Evolutionary conservation across 1,140 invertebrate species (phyloP), one percentile per base, ranked within the genome.

Genomic region (Drosophila littoralis): DNA sequence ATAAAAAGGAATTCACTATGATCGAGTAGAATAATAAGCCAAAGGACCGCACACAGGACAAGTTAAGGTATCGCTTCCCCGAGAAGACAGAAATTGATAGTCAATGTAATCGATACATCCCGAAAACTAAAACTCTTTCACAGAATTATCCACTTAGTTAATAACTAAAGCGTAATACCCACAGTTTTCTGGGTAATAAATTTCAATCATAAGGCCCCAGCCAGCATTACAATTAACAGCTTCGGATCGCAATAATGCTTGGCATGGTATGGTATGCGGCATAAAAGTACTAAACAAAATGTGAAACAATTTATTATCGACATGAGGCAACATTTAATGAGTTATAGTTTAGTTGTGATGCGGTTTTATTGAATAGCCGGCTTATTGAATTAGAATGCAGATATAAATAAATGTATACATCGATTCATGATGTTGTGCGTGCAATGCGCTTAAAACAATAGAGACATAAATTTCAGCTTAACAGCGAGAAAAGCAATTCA

Each of bases 361-460:
- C 42, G 22, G 42, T 10, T 12, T 17, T 35, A 48, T 65, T 65
- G 22, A 71, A 65, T 57, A 12, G 36, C 8, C 38, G 40, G 35
- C 42, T 65, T 70, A 70, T 73, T 86, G 59, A 79, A 70, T 82
- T 70, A 73, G 60, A 79, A 73, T 67, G 51, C 63, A 71, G 82
- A 68, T 73, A 81, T 45, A 35, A 45, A 57, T 48, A n/a, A 40
- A 7, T 22, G 6, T 40, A n/a, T 55, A 5, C 17, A 86, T 54
- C 33, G 51, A 57, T 57, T 51, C n/a, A 43, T 42, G 22, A 15
- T 33, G 51, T 28, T 28, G 4, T 22, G 2, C 22, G 4, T 45
- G 35, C 38, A 50, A 38, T 35, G 12, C 28, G 52, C 43, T 28
- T 28, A 42, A 48, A 65, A 55, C 54, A 79, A 82, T 69, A 40